Evolutionary conservation across 2,113 vertebrate genomes (phyloP).

Genomic region (Rafetus swinhoei): DNA sequence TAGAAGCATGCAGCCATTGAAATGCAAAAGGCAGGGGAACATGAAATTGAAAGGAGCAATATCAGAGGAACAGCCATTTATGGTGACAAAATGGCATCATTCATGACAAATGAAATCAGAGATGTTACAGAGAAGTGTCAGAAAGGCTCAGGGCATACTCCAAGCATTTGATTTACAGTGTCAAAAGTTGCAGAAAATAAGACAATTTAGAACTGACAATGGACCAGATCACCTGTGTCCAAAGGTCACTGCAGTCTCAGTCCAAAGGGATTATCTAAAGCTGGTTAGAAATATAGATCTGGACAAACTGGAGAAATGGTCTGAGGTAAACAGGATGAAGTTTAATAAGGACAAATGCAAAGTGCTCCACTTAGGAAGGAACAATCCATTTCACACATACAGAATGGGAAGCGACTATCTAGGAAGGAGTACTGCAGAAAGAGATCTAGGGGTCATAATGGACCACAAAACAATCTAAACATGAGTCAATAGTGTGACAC

Average conservation of each 20-base stretch:
- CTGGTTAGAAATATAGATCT: neutral
- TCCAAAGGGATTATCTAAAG: neutral
- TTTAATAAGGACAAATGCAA: too few relatives aligned
- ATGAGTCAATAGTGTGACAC: too few relatives aligned
- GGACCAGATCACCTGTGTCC: neutral
- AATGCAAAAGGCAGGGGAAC: neutral
- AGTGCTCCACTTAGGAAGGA: too few relatives aligned
- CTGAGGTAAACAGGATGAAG: too few relatives aligned
- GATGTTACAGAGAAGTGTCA: slow-evolving; percentile 2
- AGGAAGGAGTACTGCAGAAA: too few relatives aligned
- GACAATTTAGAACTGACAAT: neutral
- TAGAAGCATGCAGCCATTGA: neutral
- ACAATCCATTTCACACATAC: too few relatives aligned
- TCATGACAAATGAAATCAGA: neutral
- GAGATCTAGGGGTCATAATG: too few relatives aligned
- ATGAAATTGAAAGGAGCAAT: neutral
- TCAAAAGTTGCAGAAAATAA: neutral
- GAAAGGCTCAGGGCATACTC: neutral
- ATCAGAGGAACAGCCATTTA: neutral
- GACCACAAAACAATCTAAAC: too few relatives aligned
- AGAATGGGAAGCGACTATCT: too few relatives aligned
- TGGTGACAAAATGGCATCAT: neutral
- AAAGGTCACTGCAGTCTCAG: neutral
- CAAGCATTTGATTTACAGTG: neutral
- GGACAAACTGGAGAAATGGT: too few relatives aligned